These are phyloP conservation scores for Drosophila maculinotata DNA, from an alignment of 2,888 invertebrate genomes.

Conservation along the genomic window DNA sequence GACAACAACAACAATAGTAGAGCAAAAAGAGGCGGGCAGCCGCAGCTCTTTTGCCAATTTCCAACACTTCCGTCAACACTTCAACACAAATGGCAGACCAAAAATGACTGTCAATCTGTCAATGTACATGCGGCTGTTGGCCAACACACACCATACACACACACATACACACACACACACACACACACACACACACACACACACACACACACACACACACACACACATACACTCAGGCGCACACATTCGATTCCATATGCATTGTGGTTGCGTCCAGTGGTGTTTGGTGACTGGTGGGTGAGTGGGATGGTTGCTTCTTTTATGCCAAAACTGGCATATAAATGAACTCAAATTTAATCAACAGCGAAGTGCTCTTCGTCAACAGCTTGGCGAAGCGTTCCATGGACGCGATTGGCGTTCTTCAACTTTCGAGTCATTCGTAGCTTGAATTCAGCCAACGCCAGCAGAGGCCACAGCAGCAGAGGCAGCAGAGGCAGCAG, in stretches of 20 bases:
- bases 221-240: conserved; percentile 8
- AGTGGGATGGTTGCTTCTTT: conserved; percentile 37
- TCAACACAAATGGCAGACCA: conserved; percentile 62
- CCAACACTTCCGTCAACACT: conserved; percentile 79
- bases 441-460: conserved; percentile 31
- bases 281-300: conserved; percentile 1
- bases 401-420: conserved; percentile 14
- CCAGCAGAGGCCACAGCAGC: no score
- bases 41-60: conserved; percentile 66
- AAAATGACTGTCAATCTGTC: conserved; percentile 79
- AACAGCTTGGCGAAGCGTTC: conserved; percentile 7
- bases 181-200: conserved; percentile 22
- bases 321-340: conserved; percentile 60
- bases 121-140: conserved; percentile 50
- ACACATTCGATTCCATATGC: conserved; percentile 44
- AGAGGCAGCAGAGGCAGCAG: no score
- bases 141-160: conserved; percentile 32
- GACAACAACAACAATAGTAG: conserved; percentile 1
- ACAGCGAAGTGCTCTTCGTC: conserved; percentile 52
- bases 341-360: conserved; percentile 66
- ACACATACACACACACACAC: conserved; percentile 12
- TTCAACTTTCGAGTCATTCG: conserved; percentile 45
- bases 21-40: conserved; percentile 14
- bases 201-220: conserved; percentile 21
- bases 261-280: conserved; percentile 33